Base-by-base conservation (phyloP, 1,140 invertebrate species). In the Berghia stephanieae region DNA sequence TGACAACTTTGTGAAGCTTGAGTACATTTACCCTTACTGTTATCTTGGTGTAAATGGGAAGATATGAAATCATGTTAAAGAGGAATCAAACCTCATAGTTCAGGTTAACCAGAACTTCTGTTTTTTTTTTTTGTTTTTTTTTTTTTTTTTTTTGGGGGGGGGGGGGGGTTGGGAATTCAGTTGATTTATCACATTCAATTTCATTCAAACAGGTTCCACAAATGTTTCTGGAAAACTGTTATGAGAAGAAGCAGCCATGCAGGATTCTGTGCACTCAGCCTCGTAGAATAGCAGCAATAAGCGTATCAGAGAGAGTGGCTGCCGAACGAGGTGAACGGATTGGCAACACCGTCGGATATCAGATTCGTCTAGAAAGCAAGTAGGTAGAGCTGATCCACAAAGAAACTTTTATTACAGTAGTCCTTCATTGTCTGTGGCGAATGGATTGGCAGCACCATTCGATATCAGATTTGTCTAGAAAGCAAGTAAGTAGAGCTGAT, bases 221-320 rank as follows among this genome's bases (percentile, higher is more conserved):
- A 84, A 96, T 94, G 85, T 93, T 99, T 77, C 88, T 98, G 52
- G 96, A 98, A 82, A 90, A 95, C 75, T 94, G 92, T 74, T 90
- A 92, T 55, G 88, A 90, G 27, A 90, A 89, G n/a, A 91, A 92
- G 21, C 91, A 92, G 80, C 91, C 93, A 0, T 96, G 96, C 80
- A 91, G 96, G 42, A 95, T 99, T 80, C 93, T 99, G 85, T 97
- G 96, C 85, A 97, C 96, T 0, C 95, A 98, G 88, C 98, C 98
- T 0, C 91, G 96, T 55, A 91, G 97, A 80, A 93, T 99, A 31
- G 94, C 96, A 2, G 96, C 97, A 0, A 92, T 98, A 2, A 93
- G 94, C 38, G 93, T 98, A 0, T 94, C 90, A 87, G 96, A 91
- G 92, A 94, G 83, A 92, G 96, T 84, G 89, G 94, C 94, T 77